Conservation (phyloP, 2,113 vertebrate species). For the Nipponia nippon region DNA sequence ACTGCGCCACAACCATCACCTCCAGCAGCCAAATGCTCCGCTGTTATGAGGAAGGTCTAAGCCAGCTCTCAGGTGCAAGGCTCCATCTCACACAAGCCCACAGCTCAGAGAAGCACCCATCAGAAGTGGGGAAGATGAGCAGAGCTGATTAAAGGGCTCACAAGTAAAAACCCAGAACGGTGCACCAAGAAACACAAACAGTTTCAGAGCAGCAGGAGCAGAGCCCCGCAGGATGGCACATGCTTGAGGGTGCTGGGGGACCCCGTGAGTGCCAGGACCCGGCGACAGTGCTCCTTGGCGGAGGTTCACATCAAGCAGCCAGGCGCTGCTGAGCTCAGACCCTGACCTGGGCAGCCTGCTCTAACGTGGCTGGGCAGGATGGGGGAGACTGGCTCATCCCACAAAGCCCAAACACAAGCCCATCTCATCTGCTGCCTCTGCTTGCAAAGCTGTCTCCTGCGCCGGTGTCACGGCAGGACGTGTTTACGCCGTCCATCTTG, state of each 20-base stretch:
- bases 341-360: not conserved
- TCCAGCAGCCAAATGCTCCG: not conserved
- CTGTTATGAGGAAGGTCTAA: not conserved
- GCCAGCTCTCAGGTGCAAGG: not conserved
- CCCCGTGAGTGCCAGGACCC: fast-evolving
- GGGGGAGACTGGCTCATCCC: not conserved
- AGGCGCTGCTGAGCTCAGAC: not conserved
- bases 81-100: not conserved
- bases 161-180: not conserved
- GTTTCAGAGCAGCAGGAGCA: not conserved
- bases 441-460: not conserved
- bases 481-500: not conserved
- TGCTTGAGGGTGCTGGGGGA: too few relatives aligned
- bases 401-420: not conserved
- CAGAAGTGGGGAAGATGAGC: not conserved
- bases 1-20: fast-evolving
- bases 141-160: not conserved
- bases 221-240: not conserved
- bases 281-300: not conserved
- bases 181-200: fast-evolving
- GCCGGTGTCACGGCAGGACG: not conserved
- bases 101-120: not conserved
- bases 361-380: fast-evolving
- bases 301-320: not conserved
- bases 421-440: not conserved